phyloP scores from a whole-genome alignment of 2,113 vertebrate species.

The Sardina pilchardus region DNA sequence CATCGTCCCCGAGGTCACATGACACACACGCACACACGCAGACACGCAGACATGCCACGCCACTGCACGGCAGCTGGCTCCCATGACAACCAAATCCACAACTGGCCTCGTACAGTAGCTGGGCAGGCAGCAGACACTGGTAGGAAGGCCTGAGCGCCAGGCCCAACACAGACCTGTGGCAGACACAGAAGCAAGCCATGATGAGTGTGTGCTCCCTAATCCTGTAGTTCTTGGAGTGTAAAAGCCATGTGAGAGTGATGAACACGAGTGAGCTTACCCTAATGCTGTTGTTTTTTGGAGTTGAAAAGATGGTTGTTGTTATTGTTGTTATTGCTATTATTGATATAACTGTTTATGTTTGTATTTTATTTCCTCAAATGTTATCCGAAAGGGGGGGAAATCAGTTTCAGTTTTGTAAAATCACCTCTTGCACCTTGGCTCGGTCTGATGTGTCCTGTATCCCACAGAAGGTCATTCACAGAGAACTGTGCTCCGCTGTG shows the following conservation, averaged over 20 bases:
- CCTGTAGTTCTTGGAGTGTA: no score
- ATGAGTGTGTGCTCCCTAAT: no score
- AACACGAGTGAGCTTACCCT: neutral
- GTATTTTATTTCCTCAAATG: neutral
- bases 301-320: neutral
- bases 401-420: neutral
- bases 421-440: neutral
- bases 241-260: neutral
- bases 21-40: neutral
- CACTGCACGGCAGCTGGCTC: neutral
- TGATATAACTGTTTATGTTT: constrained; percentile 39
- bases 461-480: neutral
- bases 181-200: neutral
- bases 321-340: constrained; percentile 33
- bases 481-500: neutral
- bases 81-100: neutral
- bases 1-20: neutral
- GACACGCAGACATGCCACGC: neutral
- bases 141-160: no score
- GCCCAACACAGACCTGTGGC: neutral
- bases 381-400: neutral
- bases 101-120: neutral
- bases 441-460: neutral
- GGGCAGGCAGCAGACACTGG: no score
- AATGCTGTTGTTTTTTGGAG: neutral